Evolutionary conservation across 2,797 vertebrate species (phyloP).

Genomic region (Intellagama lesueurii): DNA sequence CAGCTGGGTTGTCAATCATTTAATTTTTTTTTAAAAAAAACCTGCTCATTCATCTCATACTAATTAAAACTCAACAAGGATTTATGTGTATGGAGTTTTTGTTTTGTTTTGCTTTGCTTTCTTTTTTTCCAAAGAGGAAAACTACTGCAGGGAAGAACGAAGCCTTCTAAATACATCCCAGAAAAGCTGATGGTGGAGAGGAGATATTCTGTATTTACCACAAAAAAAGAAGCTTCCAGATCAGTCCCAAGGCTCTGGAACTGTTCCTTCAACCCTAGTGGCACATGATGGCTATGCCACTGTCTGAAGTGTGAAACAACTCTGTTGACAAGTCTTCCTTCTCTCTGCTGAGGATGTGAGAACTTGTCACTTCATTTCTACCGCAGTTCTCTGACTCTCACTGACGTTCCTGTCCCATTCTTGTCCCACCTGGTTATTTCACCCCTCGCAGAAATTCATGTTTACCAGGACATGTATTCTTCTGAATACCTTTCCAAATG

Average conservation of each 20-base stretch:
- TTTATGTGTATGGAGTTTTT: not conserved
- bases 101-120: too few species aligned
- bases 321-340: not conserved
- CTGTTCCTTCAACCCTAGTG: not conserved
- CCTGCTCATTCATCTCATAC: not conserved
- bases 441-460: too few species aligned
- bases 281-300: not conserved
- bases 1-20: not conserved
- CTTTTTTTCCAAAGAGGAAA: too few species aligned
- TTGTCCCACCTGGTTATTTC: too few species aligned
- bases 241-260: not conserved
- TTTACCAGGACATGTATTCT: too few species aligned
- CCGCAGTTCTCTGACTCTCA: too few species aligned
- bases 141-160: too few species aligned
- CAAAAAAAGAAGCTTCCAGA: not conserved
- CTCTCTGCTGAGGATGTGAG: not conserved
- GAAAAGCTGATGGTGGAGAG: too few species aligned
- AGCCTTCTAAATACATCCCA: too few species aligned
- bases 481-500: too few species aligned
- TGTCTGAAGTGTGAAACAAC: not conserved
- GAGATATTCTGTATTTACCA: not conserved
- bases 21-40: not conserved
- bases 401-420: too few species aligned
- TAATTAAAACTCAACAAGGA: not conserved
- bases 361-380: too few species aligned